Evolutionary conservation across 2,113 vertebrate species (phyloP).

Genomic region (Archilochus colubris): DNA sequence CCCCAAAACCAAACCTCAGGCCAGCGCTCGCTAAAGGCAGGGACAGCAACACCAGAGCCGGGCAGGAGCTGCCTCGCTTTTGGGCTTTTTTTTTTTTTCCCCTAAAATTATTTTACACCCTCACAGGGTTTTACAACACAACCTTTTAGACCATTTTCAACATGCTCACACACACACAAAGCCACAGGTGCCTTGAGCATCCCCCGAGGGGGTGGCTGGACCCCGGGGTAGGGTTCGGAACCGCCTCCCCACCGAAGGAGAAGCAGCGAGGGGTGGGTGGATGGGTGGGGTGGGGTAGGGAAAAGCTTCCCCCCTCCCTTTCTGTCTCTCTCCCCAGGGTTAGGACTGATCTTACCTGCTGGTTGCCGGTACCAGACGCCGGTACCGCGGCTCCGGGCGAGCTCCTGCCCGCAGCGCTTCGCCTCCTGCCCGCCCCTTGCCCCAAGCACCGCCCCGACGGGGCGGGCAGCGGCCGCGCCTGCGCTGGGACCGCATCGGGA

Average conservation of each 20-base stretch:
- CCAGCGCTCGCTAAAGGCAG: not conserved
- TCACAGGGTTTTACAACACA: too few relatives aligned
- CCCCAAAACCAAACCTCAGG: not conserved
- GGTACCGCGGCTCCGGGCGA: not conserved
- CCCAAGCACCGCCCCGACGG: slow-evolving; percentile 54
- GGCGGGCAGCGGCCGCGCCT: slow-evolving; percentile 44
- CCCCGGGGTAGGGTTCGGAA: not conserved
- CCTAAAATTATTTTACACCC: not conserved
- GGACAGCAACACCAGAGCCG: not conserved
- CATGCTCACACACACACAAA: not conserved
- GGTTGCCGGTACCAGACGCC: not conserved
- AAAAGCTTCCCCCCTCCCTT: not conserved
- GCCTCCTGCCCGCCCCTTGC: not conserved
- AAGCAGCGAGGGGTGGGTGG: too few relatives aligned
- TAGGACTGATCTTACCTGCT: not conserved
- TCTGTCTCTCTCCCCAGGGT: not conserved
- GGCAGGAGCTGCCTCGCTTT: not conserved
- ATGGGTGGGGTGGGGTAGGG: too few relatives aligned
- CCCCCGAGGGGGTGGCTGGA: not conserved
- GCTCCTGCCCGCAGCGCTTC: slow-evolving; percentile 19
- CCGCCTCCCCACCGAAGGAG: not conserved
- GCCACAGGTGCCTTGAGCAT: slow-evolving; percentile 44
- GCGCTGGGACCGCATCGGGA: not conserved
- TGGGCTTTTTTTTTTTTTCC: rapidly evolving
- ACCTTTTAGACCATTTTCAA: too few relatives aligned